Base-by-base conservation (phyloP, 2,888 invertebrate species). In the Limenitis camilla region DNA sequence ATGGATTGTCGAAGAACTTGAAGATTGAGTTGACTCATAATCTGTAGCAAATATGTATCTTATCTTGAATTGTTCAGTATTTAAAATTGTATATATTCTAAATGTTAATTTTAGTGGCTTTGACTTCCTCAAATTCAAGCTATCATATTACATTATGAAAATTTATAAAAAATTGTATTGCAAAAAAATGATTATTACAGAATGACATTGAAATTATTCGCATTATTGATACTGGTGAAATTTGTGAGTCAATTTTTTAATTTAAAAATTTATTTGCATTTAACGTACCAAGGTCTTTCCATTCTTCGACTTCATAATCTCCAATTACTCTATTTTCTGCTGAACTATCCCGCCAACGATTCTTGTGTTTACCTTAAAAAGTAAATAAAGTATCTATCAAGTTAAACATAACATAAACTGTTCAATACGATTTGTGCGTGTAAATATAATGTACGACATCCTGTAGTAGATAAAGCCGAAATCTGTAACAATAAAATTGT, bases 281-380 rank as follows among this genome's bases (percentile, higher is more conserved):
- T 44, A 40, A 71, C 89, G 88, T 72, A 91, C 91, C 91, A 78
- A 90, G 88, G 78, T 92, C 91, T 78, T 92, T 91, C 92, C 92
- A 92, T 80, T 92, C 92, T 81, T 92, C 92, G 64, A 92, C 89
- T 68, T 92, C 92, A 77, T 92, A 92, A 82, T 92, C 93, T 62
- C 89, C 88, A 61, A 90, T 83, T 62, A 90, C 89, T 81, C 91
- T 88, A 72, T 90, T 89, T 71, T 91, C 90, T 58, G 89, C 84
- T 33, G 88, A 82, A 59, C 78, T 79, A 68, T 89, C 89, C 58
- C 88, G 82, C 82, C 88, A 88, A 61, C 89, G 89, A 71, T 88
- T 89, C 76, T 87, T 88, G 66, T 88, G 86, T 76, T 89, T 89
- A 69, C 89, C 90, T 90, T 77, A 61, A 71, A 72, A 56, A 39